phyloP scores from a whole-genome alignment of 2,888 invertebrate species.

The Sphinx pinastri region DNA sequence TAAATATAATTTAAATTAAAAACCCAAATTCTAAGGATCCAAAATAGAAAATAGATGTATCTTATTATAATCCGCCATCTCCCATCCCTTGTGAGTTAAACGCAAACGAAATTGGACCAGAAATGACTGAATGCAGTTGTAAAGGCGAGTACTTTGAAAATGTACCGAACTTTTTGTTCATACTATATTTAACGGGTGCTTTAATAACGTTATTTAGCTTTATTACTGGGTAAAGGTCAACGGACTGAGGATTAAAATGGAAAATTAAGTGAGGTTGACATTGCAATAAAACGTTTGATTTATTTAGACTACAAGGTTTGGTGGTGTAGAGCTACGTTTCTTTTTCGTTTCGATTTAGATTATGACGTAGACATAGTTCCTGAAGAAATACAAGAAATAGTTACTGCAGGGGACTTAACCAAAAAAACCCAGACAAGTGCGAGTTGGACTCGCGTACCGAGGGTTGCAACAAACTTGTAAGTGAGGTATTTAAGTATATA shows the following conservation, averaged over 20 bases:
- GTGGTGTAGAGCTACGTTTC: too few relatives aligned
- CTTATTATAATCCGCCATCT: slow-evolving; percentile 38
- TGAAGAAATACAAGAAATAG: too few relatives aligned
- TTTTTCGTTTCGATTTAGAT: too few relatives aligned
- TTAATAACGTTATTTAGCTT: slow-evolving; percentile 16
- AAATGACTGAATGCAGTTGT: slow-evolving; percentile 82
- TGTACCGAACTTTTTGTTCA: slow-evolving; percentile 57
- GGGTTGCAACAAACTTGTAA: too few relatives aligned
- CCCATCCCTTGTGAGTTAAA: slow-evolving; percentile 42
- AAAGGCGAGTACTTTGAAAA: slow-evolving; percentile 69
- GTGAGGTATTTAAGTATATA: too few relatives aligned
- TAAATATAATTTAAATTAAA: background rate
- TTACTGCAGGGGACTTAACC: too few relatives aligned
- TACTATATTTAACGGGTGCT: slow-evolving; percentile 7
- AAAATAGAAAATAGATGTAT: background rate
- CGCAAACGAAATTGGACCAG: slow-evolving; percentile 72
- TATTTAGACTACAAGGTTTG: too few relatives aligned
- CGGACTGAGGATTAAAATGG: background rate
- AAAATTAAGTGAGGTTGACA: background rate
- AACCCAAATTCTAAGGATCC: background rate
- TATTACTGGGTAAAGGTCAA: background rate
- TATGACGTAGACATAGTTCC: too few relatives aligned
- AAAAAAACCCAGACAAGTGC: too few relatives aligned
- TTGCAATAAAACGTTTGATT: background rate
- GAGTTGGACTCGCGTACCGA: too few relatives aligned